phyloP scores from a whole-genome alignment of 1,140 invertebrate genomes.

The Kradibia gibbosae region DNA sequence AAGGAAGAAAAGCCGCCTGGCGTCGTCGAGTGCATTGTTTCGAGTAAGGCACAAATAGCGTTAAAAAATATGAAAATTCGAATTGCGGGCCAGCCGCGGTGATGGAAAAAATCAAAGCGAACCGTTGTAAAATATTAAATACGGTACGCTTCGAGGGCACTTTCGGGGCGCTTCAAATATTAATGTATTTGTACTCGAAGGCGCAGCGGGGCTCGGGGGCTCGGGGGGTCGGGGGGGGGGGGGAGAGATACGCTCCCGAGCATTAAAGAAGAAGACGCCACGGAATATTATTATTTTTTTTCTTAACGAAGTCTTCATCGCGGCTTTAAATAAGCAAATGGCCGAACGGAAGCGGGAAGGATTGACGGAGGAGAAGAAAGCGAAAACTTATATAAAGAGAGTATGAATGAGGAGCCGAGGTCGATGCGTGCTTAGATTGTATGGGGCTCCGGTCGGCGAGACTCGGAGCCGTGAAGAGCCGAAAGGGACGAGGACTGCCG shows the following conservation, averaged over 20 bases:
- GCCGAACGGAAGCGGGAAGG: neutral
- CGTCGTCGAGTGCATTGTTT: too few species aligned
- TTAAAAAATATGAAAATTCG: too few species aligned
- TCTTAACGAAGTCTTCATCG: constrained; percentile 4
- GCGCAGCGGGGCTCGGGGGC: too few species aligned
- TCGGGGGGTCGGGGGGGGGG: too few species aligned
- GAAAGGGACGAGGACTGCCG: too few species aligned
- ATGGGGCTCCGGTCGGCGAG: neutral
- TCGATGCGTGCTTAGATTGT: constrained; percentile 24
- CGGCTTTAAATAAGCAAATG: neutral
- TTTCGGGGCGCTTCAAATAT: neutral
- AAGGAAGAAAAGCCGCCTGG: too few species aligned
- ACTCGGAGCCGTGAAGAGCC: neutral
- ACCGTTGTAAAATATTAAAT: neutral
- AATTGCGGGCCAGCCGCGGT: too few species aligned
- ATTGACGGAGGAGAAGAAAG: constrained; percentile 22
- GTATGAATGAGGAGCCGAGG: neutral
- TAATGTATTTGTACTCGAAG: neutral
- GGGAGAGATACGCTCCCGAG: neutral
- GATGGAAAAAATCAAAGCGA: too few species aligned
- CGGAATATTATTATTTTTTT: neutral
- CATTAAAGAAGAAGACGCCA: neutral
- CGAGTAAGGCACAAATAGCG: too few species aligned
- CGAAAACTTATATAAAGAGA: constrained; percentile 5
- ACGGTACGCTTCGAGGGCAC: neutral